Evolutionary conservation across 1,140 invertebrate species (phyloP).

Genomic region (Microplitis demolitor): DNA sequence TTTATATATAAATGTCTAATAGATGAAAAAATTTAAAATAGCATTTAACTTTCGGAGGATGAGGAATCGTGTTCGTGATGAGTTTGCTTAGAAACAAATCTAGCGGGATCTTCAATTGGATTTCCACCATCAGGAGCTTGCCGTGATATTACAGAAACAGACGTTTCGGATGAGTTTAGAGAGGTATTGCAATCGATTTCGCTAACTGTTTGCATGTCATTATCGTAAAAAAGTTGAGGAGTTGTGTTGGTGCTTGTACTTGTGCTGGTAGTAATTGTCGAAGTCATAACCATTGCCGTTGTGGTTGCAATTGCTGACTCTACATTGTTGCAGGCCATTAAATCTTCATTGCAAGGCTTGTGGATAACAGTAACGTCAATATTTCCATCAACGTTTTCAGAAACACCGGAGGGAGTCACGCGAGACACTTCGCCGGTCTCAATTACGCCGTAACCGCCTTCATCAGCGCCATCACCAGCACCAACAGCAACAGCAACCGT

Average conservation of each 20-base stretch:
- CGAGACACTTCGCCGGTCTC: constrained; percentile 34
- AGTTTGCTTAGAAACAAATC: constrained; percentile 13
- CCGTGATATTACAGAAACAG: constrained; percentile 46
- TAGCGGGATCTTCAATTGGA: constrained; percentile 46
- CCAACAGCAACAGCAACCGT: background rate
- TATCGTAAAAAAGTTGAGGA: constrained; percentile 33
- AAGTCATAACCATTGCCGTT: too few relatives aligned
- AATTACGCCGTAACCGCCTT: too few relatives aligned
- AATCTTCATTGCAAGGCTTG: constrained; percentile 38
- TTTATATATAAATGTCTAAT: background rate
- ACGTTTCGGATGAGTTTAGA: constrained; percentile 39
- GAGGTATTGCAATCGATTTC: constrained; percentile 37
- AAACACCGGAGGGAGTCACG: constrained; percentile 38
- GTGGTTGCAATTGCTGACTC: constrained; percentile 37
- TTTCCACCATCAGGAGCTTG: constrained; percentile 58
- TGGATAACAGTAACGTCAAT: constrained; percentile 42
- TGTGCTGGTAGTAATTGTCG: too few relatives aligned
- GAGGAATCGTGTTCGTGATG: constrained; percentile 24
- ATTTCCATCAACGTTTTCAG: constrained; percentile 43
- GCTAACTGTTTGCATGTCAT: constrained; percentile 33
- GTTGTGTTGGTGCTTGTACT: too few relatives aligned
- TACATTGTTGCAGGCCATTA: constrained; percentile 39
- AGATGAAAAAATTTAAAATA: constrained; percentile 18
- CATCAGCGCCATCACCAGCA: background rate
- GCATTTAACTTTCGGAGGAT: constrained; percentile 24